Evolutionary conservation across 2,797 vertebrate species (phyloP), one percentile per base, ranked within the genome.

Genomic region (Apodemus agrarius): DNA sequence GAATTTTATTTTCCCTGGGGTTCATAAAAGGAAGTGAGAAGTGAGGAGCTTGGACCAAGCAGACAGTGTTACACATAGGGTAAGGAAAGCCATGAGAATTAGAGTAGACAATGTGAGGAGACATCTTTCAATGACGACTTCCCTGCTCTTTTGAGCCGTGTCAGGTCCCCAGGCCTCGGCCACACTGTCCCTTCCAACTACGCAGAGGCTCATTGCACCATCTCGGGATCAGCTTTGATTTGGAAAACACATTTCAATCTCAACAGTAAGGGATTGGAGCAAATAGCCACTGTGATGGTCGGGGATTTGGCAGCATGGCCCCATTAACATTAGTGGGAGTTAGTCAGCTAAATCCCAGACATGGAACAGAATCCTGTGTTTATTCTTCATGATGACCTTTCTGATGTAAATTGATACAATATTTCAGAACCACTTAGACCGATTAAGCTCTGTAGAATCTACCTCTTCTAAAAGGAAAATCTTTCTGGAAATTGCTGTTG

Each of bases 361-460:
- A 76, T 82, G 85, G 93, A 96, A 46, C 59, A 89, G 92, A 98
- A 98, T 94, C 76, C 90, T 97, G 76, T 97, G 31, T 97, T 98
- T 97, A 92, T 96, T 96, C 92, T 96, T 78, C 80, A 97, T 3
- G 4, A 72, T 97, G 95, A 98, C 94, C 96, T 98, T 98, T 97
- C 80, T 92, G 84, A 97, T 97, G 63, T 95, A 98, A 98, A 98
- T 97, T 97, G 98, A 96, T 95, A 97, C 5, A 98, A 96, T 98
- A 97, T 98, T 98, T 98, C 96, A 90, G 92, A 97, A 98, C 97
- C 57, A 83, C 90, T 98, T 98, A 96, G 96, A 92, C 61, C 63
- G 90, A 98, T 98, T 98, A 98, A 97, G 98, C 96, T 98, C 97
- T 67, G 89, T 93, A 85, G 85, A 26, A 67, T 96, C 34, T 97